Evolutionary conservation across 2,888 invertebrate species (phyloP).

Genomic region (Ametastegia equiseti): DNA sequence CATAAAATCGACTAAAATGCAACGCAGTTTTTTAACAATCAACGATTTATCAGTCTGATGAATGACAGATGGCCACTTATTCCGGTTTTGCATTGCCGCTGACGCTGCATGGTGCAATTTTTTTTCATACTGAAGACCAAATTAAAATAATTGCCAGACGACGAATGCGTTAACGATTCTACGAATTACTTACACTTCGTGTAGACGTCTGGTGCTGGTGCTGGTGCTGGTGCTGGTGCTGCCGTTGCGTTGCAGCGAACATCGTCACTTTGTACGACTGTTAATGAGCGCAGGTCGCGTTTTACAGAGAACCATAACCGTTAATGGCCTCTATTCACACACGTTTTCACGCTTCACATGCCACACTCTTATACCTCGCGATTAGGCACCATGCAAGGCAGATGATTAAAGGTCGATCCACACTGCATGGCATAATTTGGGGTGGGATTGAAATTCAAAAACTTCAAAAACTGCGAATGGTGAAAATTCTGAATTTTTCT

Average conservation of each 20-base stretch:
- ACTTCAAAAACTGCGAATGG: too few species aligned
- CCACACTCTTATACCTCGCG: neutral
- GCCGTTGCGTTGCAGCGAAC: neutral
- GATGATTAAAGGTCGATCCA: too few species aligned
- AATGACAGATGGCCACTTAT: too few species aligned
- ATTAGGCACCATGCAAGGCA: too few species aligned
- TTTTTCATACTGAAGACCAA: neutral
- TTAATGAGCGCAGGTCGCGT: neutral
- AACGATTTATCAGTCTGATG: too few species aligned
- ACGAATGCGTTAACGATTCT: constrained; percentile 3
- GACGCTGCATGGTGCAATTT: neutral
- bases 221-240: too few species aligned
- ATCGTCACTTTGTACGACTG: constrained; percentile 23
- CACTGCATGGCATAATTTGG: too few species aligned
- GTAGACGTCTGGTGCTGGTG: neutral
- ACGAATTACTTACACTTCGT: neutral
- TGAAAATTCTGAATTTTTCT: too few species aligned
- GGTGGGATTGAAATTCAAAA: too few species aligned
- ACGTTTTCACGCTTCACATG: neutral
- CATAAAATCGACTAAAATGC: too few species aligned
- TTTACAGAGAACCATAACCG: constrained; percentile 12
- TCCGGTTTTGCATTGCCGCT: neutral
- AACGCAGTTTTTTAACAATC: too few species aligned
- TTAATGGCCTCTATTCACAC: neutral
- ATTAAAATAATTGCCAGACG: constrained; percentile 17